Percentiles rank a stretch among this genome's conserved stretches.
Conservation (phyloP, 1,140 invertebrate species). For the Bicyclus anynana region DNA sequence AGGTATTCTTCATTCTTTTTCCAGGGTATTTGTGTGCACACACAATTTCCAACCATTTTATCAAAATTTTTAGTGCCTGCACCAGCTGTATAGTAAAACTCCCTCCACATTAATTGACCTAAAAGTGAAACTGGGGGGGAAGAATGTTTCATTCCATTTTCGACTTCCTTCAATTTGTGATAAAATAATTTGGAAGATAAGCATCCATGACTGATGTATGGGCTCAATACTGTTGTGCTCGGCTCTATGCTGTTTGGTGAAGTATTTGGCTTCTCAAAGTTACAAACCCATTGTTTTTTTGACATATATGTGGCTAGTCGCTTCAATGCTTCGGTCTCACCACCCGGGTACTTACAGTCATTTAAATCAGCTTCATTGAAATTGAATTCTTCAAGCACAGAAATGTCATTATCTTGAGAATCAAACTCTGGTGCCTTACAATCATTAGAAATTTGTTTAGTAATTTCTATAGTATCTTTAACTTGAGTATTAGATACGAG, state of each 20-base stretch:
- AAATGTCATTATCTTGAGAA: slow-evolving; percentile 79
- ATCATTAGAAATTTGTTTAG: slow-evolving; percentile 58
- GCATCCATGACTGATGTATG: slow-evolving; percentile 87
- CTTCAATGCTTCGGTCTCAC: slow-evolving; percentile 83
- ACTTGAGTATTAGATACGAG: slow-evolving; percentile 79
- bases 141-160: slow-evolving; percentile 75
- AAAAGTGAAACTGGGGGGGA: slow-evolving; percentile 79
- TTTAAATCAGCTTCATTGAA: slow-evolving; percentile 61
- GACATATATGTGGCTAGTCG: slow-evolving; percentile 80
- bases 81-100: slow-evolving; percentile 86
- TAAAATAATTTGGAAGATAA: slow-evolving; percentile 82
- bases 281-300: slow-evolving; percentile 83
- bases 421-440: slow-evolving; percentile 72
- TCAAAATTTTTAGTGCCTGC: slow-evolving; percentile 85
- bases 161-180: slow-evolving; percentile 79
- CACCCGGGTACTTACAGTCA: slow-evolving; percentile 79
- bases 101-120: slow-evolving; percentile 86
- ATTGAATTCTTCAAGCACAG: slow-evolving; percentile 79
- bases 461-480: slow-evolving; percentile 73
- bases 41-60: slow-evolving; percentile 83
- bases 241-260: slow-evolving; percentile 84
- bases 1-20: slow-evolving; percentile 80
- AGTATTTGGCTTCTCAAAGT: slow-evolving; percentile 87
- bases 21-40: slow-evolving; percentile 87
- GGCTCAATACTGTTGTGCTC: slow-evolving; percentile 85